Evolutionary conservation across 2,888 invertebrate species (phyloP).

Genomic region (Auanema freiburgensis): DNA sequence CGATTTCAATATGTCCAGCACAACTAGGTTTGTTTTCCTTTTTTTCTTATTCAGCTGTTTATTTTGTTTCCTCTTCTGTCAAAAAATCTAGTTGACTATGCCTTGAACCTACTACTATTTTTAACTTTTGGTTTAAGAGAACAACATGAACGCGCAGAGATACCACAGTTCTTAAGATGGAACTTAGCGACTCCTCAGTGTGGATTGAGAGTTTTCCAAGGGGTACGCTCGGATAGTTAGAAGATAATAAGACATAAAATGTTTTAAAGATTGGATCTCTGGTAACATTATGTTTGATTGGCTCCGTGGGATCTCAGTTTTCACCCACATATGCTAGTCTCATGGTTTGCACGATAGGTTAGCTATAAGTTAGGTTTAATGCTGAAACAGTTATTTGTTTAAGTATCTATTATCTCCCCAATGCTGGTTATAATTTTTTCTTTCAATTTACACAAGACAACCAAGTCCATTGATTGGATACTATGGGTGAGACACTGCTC

Average conservation of each 20-base stretch:
- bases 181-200: slow-evolving; percentile 15
- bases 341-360: slow-evolving; percentile 20
- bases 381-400: slow-evolving; percentile 3
- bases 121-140: too few relatives aligned
- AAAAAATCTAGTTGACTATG: too few relatives aligned
- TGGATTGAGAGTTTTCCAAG: slow-evolving; percentile 14
- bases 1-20: too few relatives aligned
- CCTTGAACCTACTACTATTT: too few relatives aligned
- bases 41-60: too few relatives aligned
- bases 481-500: slow-evolving; percentile 26
- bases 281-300: slow-evolving; percentile 24
- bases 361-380: neutral
- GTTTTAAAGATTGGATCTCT: slow-evolving; percentile 28
- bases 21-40: too few relatives aligned
- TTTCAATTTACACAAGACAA: slow-evolving; percentile 29
- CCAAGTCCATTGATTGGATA: slow-evolving; percentile 33
- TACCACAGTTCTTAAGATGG: slow-evolving; percentile 12
- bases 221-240: neutral
- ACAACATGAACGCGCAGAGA: too few relatives aligned
- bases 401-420: slow-evolving; percentile 25
- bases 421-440: slow-evolving; percentile 27
- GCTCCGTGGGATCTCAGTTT: slow-evolving; percentile 34
- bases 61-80: too few relatives aligned
- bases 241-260: too few relatives aligned
- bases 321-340: slow-evolving; percentile 35